A percentile compares a stretch with the other conserved stretches of the same genome.
Conservation (phyloP, 2,113 vertebrate genomes). For the Zingel zingel region DNA sequence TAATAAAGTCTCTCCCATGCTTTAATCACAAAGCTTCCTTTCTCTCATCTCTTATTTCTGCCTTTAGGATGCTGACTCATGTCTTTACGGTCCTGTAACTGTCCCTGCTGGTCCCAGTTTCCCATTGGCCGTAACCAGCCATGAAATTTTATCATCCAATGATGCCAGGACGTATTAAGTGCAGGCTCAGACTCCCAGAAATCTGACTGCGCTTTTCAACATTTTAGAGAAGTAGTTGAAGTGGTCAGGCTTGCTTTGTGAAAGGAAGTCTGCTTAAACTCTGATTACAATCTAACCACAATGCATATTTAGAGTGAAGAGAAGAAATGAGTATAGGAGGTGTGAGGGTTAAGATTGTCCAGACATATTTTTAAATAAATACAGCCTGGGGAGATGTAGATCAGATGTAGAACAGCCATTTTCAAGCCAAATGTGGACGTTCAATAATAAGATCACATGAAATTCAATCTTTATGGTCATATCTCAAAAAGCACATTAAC, state of each 20-base stretch:
- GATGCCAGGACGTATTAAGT: constrained; percentile 60
- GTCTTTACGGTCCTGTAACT: constrained; percentile 60
- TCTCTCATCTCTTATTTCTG: constrained; percentile 33
- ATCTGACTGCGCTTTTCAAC: constrained; percentile 6
- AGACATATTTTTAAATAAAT: constrained; percentile 58
- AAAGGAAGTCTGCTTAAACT: background rate
- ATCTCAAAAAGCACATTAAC: constrained; percentile 58
- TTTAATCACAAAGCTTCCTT: constrained; percentile 40
- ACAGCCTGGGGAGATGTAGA: constrained; percentile 47
- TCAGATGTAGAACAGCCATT: constrained; percentile 35
- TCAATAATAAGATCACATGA: constrained; percentile 64
- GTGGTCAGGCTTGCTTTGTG: background rate
- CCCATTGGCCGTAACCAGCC: constrained; percentile 52
- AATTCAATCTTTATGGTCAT: constrained; percentile 61
- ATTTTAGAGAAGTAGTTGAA: constrained; percentile 1
- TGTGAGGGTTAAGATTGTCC: constrained; percentile 48
- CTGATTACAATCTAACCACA: constrained; percentile 36
- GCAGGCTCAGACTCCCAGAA: constrained; percentile 31
- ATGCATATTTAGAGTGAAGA: constrained; percentile 30
- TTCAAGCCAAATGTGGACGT: constrained; percentile 52
- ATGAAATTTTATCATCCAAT: constrained; percentile 66
- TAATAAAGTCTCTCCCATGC: constrained; percentile 25
- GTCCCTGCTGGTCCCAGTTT: constrained; percentile 52
- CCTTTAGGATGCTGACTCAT: constrained; percentile 47
- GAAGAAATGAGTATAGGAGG: constrained; percentile 33